Percentiles rank a stretch among this genome's conserved stretches.
Evolutionary conservation across 1,140 invertebrate species (phyloP).

Genomic region (Ooceraea biroi): DNA sequence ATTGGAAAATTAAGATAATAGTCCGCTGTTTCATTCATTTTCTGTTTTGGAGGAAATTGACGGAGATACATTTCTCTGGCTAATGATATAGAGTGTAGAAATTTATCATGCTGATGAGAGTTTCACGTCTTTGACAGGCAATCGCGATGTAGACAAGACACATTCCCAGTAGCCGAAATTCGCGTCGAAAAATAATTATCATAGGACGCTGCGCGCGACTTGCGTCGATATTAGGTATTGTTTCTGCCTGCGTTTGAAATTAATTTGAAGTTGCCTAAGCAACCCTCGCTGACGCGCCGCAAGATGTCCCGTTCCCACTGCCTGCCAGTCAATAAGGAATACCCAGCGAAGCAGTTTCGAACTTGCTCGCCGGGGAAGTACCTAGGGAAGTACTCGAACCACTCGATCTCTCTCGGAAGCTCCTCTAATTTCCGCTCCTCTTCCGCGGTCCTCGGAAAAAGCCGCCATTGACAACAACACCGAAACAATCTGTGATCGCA

Average conservation of each 20-base stretch:
- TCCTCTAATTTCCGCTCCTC: constrained; percentile 57
- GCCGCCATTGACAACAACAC: constrained; percentile 13
- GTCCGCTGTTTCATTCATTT: neutral
- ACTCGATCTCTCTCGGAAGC: constrained; percentile 46
- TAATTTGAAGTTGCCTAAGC: constrained; percentile 83
- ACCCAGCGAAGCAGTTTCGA: constrained; percentile 84
- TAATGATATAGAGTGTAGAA: no score
- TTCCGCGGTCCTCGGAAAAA: constrained; percentile 37
- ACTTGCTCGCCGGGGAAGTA: constrained; percentile 75
- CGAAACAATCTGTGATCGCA: constrained; percentile 8
- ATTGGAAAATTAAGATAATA: neutral
- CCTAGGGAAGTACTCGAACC: constrained; percentile 79
- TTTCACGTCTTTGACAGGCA: neutral
- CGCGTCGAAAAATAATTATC: constrained; percentile 71
- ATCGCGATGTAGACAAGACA: neutral
- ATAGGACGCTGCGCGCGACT: constrained; percentile 53
- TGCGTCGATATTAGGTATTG: constrained; percentile 76
- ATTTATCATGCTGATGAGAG: neutral
- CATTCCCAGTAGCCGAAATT: neutral
- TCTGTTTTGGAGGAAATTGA: no score
- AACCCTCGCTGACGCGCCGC: constrained; percentile 70
- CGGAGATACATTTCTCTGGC: no score
- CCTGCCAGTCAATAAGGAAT: constrained; percentile 84
- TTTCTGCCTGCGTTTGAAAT: constrained; percentile 82
- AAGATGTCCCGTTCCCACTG: constrained; percentile 77